Conservation (phyloP, 1,140 invertebrate genomes). For the Melipona quadrifasciata region DNA sequence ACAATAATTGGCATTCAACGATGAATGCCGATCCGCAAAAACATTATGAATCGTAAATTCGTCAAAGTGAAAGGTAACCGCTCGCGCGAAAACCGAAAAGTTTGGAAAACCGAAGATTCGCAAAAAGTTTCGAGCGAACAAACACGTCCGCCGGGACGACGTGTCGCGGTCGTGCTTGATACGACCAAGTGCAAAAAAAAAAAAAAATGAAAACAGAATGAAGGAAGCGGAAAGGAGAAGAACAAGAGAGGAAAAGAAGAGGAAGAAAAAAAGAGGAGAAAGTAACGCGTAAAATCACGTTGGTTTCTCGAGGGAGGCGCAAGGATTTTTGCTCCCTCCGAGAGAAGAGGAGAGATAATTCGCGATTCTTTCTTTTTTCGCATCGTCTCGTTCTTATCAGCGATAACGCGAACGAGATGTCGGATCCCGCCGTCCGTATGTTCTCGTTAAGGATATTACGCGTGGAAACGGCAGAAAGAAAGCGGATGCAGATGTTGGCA, state of each 20-base stretch:
- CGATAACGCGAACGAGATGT: constrained; percentile 3
- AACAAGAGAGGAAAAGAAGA: no score
- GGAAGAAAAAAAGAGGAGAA: not conserved
- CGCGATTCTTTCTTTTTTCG: constrained; percentile 3
- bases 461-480: constrained; percentile 18
- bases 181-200: not conserved
- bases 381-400: not conserved
- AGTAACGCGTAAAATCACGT: no score
- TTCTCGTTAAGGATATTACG: constrained; percentile 42
- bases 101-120: no score
- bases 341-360: not conserved
- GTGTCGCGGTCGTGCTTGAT: constrained; percentile 3
- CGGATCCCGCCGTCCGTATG: not conserved
- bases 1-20: no score
- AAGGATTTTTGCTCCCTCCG: no score
- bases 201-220: not conserved
- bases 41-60: no score
- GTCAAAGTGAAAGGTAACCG: not conserved
- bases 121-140: constrained; percentile 18
- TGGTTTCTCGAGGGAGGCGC: no score
- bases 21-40: no score
- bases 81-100: not conserved
- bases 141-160: not conserved
- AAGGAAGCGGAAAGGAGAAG: not conserved
- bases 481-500: constrained; percentile 32